These are phyloP conservation scores for Thamnophis elegans DNA, from an alignment of 2,797 vertebrate species.

Conservation along the genomic window DNA sequence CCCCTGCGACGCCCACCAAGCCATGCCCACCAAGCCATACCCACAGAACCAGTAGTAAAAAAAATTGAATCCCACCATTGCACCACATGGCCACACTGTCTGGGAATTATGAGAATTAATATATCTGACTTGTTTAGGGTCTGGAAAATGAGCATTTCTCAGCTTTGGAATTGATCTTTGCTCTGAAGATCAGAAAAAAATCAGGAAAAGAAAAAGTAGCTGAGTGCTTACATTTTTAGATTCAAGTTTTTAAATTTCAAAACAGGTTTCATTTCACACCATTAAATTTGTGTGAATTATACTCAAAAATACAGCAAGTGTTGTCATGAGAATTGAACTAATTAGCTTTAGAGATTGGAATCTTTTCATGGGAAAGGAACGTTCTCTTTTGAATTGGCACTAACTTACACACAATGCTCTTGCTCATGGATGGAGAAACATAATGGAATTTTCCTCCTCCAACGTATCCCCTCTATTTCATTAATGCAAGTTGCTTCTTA, in stretches of 20 bases:
- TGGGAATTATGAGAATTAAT: not conserved
- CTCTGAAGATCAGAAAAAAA: not conserved
- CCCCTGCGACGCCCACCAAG: too few relatives aligned
- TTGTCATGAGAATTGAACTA: not conserved
- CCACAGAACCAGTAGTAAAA: too few relatives aligned
- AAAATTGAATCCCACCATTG: too few relatives aligned
- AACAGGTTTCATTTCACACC: slow-evolving; percentile 18
- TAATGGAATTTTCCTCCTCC: not conserved
- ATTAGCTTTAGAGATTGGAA: not conserved
- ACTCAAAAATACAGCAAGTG: not conserved
- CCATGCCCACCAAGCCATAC: too few relatives aligned
- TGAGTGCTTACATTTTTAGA: slow-evolving; percentile 41
- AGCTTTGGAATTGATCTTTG: not conserved
- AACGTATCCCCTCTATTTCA: not conserved
- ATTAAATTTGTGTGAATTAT: not conserved
- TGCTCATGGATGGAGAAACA: not conserved
- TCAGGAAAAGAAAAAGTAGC: not conserved
- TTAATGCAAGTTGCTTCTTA: not conserved
- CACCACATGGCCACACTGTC: not conserved
- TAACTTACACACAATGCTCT: not conserved
- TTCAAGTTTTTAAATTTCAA: slow-evolving; percentile 60
- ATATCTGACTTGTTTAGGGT: not conserved
- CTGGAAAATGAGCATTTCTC: not conserved
- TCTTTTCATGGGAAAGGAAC: not conserved
- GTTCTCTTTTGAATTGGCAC: not conserved